phyloP scores from a whole-genome alignment of 2,888 invertebrate genomes.

The Spisula subtruncata region DNA sequence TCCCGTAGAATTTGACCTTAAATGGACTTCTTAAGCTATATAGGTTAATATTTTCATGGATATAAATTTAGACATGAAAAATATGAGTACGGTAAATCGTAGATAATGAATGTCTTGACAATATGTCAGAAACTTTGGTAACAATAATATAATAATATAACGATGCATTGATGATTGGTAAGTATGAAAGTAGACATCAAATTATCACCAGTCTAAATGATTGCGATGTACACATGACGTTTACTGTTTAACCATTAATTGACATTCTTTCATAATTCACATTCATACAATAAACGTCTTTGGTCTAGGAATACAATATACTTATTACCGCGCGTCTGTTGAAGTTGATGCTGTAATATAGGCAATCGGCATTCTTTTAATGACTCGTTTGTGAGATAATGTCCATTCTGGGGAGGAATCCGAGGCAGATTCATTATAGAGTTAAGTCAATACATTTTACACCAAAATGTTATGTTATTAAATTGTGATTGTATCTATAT shows the following conservation, averaged over 20 bases:
- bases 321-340: not conserved
- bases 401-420: not conserved
- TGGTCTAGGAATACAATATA: not conserved
- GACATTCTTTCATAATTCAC: not conserved
- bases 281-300: conserved; percentile 1
- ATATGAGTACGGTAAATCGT: no score
- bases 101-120: no score
- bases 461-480: not conserved
- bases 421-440: not conserved
- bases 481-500: not conserved
- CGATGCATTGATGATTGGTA: no score
- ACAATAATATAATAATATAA: no score
- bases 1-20: no score
- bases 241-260: not conserved
- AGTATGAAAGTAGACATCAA: not conserved
- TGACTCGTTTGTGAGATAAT: not conserved
- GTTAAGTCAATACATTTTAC: conserved; percentile 5
- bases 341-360: not conserved
- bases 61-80: no score
- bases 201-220: not conserved
- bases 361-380: not conserved
- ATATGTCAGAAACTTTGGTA: no score
- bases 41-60: no score
- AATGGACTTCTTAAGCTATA: no score
- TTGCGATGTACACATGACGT: not conserved